These are phyloP conservation scores for Saccostrea cuccullata DNA, from an alignment of 1,140 invertebrate species.

Conservation along the genomic window DNA sequence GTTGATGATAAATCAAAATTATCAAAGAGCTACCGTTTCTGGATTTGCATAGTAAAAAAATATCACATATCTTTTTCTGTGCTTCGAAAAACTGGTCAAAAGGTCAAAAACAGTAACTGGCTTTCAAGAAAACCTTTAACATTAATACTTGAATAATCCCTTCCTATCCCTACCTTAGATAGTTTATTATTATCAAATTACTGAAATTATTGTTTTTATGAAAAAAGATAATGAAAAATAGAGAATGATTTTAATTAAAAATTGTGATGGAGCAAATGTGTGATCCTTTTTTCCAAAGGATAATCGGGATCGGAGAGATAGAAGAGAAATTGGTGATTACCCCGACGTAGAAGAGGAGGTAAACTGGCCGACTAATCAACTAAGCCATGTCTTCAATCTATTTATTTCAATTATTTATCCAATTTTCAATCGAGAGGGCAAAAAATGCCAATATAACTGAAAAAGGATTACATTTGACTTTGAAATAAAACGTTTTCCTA, in stretches of 20 bases:
- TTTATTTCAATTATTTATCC: no score
- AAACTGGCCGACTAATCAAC: background rate
- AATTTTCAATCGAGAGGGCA: no score
- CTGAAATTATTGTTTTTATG: no score
- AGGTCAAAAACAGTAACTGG: background rate
- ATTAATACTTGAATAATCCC: no score
- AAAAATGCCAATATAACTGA: no score
- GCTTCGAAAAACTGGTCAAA: background rate
- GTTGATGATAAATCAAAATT: background rate
- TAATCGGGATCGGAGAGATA: background rate
- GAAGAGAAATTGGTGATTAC: background rate
- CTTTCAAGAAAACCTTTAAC: background rate
- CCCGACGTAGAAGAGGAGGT: background rate
- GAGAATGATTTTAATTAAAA: no score
- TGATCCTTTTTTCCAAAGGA: background rate
- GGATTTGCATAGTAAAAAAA: background rate
- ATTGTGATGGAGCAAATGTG: no score
- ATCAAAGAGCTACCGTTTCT: background rate
- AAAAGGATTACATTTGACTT: no score
- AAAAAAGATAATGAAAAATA: no score
- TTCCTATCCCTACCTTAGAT: no score
- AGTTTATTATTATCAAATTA: no score
- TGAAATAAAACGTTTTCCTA: background rate
- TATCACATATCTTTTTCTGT: background rate
- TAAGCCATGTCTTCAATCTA: no score